These are phyloP conservation scores for Mamestra configurata DNA, from an alignment of 1,140 invertebrate species.

Conservation along the genomic window DNA sequence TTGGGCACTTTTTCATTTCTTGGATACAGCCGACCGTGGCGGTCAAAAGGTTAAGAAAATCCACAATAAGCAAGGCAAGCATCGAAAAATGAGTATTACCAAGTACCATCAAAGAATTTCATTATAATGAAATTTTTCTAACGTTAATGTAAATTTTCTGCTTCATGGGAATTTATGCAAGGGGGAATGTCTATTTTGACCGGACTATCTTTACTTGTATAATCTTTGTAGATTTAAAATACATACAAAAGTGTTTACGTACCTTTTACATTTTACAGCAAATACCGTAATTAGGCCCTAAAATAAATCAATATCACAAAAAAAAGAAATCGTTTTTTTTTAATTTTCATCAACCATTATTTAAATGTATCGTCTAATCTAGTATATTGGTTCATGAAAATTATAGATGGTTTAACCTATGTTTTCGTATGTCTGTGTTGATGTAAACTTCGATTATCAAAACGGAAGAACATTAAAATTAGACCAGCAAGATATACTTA, in stretches of 20 bases:
- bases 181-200: no score
- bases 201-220: no score
- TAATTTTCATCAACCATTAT: not conserved
- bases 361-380: not conserved
- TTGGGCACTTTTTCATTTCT: no score
- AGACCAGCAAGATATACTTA: not conserved
- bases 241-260: constrained; percentile 25
- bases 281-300: constrained; percentile 39
- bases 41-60: no score
- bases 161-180: no score
- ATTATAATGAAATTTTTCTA: no score
- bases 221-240: not conserved
- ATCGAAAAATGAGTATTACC: no score
- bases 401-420: not conserved
- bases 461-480: not conserved
- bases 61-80: no score
- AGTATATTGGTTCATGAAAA: not conserved
- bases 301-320: constrained; percentile 44
- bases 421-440: not conserved
- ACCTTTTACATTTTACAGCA: constrained; percentile 14
- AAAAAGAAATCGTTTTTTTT: not conserved
- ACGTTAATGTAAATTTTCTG: no score
- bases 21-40: no score
- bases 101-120: no score
- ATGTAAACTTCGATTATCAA: not conserved